Evolutionary conservation across 2,888 invertebrate genomes (phyloP).

Genomic region (Hymenopus coronatus): DNA sequence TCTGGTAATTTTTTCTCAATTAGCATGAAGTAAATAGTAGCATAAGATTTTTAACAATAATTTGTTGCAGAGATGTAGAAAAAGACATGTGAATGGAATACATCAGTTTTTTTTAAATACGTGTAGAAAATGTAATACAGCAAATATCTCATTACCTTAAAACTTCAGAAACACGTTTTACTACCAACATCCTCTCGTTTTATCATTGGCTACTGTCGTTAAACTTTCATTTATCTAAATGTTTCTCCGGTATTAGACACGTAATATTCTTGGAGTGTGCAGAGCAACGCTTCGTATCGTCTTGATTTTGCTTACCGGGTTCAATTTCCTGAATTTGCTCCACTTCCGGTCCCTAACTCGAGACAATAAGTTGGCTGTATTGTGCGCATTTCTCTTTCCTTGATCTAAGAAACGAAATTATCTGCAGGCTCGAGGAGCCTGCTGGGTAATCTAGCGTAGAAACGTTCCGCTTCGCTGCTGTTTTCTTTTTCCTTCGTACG

Average conservation of each 20-base stretch:
- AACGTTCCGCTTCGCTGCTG: background rate
- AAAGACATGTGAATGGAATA: no score
- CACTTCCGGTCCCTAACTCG: background rate
- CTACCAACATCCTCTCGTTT: no score
- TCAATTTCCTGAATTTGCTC: background rate
- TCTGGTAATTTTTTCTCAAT: no score
- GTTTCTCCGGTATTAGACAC: background rate
- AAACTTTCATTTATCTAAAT: background rate
- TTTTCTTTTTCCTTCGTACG: background rate
- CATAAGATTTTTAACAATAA: no score
- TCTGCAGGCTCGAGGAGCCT: background rate
- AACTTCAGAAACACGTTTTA: no score
- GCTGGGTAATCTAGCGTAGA: background rate
- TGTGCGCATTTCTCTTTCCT: background rate
- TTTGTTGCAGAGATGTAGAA: no score
- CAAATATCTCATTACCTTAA: no score
- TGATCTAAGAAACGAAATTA: background rate
- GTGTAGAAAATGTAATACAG: no score
- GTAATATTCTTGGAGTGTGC: background rate
- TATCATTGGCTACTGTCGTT: background rate
- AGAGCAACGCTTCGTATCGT: background rate
- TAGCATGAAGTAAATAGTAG: no score
- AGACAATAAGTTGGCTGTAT: background rate
- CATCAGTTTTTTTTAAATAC: no score
- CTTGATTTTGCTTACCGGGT: background rate